Conservation (phyloP, 1,140 invertebrate species). For the Megalonaias nervosa region DNA sequence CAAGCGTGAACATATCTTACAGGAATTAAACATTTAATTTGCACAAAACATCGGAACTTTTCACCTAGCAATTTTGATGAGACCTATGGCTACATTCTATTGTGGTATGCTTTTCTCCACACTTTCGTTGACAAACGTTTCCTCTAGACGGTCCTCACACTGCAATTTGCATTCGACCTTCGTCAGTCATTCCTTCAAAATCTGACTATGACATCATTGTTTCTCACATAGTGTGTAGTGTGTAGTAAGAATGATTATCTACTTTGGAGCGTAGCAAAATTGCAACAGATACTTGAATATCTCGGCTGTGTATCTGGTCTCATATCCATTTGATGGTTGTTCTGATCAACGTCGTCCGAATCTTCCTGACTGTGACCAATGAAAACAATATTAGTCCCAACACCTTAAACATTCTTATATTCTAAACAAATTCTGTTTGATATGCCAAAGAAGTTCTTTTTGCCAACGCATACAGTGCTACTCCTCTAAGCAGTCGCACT, state of each 20-base stretch:
- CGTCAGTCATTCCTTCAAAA: conserved; percentile 61
- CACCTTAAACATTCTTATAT: conserved; percentile 61
- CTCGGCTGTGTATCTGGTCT: conserved; percentile 59
- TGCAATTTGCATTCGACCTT: too few species aligned
- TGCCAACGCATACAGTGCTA: conserved; percentile 55
- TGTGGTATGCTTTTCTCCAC: neutral
- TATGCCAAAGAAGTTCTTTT: conserved; percentile 67
- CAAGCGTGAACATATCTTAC: too few species aligned
- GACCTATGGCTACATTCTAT: neutral
- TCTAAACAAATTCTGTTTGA: conserved; percentile 64
- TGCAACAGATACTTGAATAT: conserved; percentile 66
- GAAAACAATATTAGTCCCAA: conserved; percentile 67
- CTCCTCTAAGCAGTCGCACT: conserved; percentile 56
- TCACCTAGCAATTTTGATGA: too few species aligned
- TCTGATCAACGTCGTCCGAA: neutral
- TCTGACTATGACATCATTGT: conserved; percentile 50
- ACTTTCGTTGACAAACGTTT: neutral
- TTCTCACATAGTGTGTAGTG: conserved; percentile 67
- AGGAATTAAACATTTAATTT: too few species aligned
- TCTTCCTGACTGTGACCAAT: conserved; percentile 66
- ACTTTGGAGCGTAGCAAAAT: conserved; percentile 61
- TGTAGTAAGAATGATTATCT: conserved; percentile 69
- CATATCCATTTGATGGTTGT: conserved; percentile 65
- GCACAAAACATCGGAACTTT: too few species aligned
- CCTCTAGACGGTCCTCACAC: neutral